phyloP scores from a whole-genome alignment of 2,797 vertebrate species.

The Artibeus jamaicensis region DNA sequence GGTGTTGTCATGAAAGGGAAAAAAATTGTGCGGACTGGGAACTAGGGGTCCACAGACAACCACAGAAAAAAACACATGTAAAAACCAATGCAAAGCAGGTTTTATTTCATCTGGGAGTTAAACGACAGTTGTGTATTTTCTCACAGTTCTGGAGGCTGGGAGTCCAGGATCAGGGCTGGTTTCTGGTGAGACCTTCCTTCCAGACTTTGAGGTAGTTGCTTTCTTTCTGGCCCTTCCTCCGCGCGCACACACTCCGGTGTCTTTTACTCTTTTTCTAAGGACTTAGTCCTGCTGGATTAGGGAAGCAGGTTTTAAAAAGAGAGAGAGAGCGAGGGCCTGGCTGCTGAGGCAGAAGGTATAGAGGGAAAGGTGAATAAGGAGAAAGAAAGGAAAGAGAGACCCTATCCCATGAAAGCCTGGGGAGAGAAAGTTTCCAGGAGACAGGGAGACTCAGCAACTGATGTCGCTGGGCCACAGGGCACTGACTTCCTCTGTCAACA shows the following conservation, averaged over 20 bases:
- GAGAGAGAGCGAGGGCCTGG: background rate
- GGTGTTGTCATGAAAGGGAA: background rate
- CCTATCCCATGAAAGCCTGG: background rate
- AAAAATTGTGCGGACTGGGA: background rate
- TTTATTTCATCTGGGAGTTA: background rate
- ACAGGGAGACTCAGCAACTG: background rate
- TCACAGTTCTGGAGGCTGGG: background rate
- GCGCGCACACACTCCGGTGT: background rate
- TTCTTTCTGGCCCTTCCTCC: background rate
- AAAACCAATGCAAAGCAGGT: background rate
- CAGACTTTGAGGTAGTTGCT: background rate
- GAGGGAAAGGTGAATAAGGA: background rate
- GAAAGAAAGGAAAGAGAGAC: background rate
- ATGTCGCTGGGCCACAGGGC: accelerated
- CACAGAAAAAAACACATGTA: background rate
- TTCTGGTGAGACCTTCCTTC: background rate
- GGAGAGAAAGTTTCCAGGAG: background rate
- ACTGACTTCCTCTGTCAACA: background rate
- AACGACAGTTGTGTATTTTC: background rate
- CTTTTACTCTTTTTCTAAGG: background rate
- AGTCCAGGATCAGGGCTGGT: background rate
- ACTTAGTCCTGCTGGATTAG: background rate
- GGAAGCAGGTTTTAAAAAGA: background rate
- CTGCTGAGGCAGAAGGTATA: background rate
- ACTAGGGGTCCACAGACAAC: background rate